Evolutionary conservation across 2,797 vertebrate species (phyloP), one percentile per base, ranked within the genome.

Genomic region (Ptychobarbus kaznakovi): DNA sequence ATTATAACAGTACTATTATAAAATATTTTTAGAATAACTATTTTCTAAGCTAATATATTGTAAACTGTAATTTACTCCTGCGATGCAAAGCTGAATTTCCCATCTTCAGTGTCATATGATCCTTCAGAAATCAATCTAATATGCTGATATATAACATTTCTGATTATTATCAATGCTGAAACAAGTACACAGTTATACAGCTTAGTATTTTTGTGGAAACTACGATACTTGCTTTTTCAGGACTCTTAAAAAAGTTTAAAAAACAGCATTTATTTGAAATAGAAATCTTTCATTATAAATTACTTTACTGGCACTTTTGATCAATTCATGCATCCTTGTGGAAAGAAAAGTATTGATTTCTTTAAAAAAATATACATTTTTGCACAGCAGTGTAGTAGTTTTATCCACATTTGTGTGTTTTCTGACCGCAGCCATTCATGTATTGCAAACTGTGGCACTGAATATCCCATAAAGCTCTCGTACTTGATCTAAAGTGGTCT

Each of bases 401-500:
- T 73, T 9, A 4, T 1, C 13, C 1, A 12, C 5, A 22, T 70
- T 70, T 70, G 7, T 35, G 63, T 66, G 16, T 35, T 35, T 38
- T 68, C 15, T 49, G 46, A 49, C 46, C 1, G 3, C 18, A 15
- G 9, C 1, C 22, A 46, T 46, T 46, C 12, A 16, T 46, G 38
- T 42, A 42, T 11, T 69, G 40, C 38, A 70, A 70, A 42, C 40
- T 44, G 40, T 70, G 5, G 9, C 49, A 75, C 18, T 20, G 1
- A 40, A 40, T 2, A 35, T 35, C 73, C 18, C 49, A 75, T 22
- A 53, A 38, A 66, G 40, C 18, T 3, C 13, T 22, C 96, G 93
- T 95, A 99, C 98, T 96, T 99, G 98, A 96, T 99, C 98, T 94
- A 99, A 94, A 38, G 98, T 99, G 84, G 98, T 99, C 95, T 99